Conservation (phyloP, 1,140 invertebrate species). For the Aphaenogaster rudis region DNA sequence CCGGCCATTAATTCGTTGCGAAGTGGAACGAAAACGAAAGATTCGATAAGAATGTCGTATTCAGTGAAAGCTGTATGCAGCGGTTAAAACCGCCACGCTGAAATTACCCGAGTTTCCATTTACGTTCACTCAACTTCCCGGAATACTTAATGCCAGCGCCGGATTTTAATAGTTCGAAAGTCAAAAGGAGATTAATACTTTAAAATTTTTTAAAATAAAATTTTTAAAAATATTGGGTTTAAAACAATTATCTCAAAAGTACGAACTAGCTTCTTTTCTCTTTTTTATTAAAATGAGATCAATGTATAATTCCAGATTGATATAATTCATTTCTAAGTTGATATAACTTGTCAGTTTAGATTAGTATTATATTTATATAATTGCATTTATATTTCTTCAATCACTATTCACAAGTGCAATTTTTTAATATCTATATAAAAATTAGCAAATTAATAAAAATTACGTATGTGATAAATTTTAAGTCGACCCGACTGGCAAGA, state of each 20-base stretch:
- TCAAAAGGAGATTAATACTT: background rate
- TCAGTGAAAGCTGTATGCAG: constrained; percentile 50
- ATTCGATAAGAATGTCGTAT: constrained; percentile 24
- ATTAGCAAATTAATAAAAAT: background rate
- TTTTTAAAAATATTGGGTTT: background rate
- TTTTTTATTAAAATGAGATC: background rate
- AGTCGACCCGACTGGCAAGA: too few relatives aligned
- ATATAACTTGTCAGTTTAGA: background rate
- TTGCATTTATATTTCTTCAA: background rate
- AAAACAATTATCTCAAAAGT: background rate
- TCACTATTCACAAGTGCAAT: background rate
- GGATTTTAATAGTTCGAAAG: constrained; percentile 4
- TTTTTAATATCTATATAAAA: background rate
- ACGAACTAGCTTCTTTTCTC: background rate
- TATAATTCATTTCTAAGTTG: background rate
- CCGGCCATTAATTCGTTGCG: constrained; percentile 6
- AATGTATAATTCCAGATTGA: background rate
- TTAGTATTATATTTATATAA: background rate
- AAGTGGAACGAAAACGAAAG: constrained; percentile 41
- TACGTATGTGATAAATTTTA: too few relatives aligned
- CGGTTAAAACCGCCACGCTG: background rate
- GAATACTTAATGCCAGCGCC: constrained; percentile 7
- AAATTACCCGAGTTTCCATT: constrained; percentile 58
- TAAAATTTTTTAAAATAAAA: background rate
- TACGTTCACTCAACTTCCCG: constrained; percentile 36